These are phyloP conservation scores for Hymenopus coronatus DNA, from an alignment of 2,888 invertebrate species.

Conservation along the genomic window DNA sequence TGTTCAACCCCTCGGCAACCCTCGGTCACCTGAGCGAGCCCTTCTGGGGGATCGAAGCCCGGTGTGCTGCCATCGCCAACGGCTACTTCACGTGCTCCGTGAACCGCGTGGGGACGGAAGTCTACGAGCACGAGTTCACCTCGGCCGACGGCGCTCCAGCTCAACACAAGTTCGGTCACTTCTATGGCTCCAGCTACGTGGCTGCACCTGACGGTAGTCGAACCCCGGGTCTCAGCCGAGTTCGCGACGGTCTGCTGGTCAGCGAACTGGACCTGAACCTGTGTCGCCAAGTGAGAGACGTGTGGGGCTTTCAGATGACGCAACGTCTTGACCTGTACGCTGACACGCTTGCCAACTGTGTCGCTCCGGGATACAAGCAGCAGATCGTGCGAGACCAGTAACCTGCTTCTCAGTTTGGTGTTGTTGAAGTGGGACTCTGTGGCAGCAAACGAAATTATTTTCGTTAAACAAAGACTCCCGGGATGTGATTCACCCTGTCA, in stretches of 20 bases:
- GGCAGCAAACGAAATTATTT: too few species aligned
- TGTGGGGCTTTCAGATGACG: constrained; percentile 95
- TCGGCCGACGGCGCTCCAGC: constrained; percentile 76
- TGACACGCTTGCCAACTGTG: constrained; percentile 55
- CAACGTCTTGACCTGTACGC: constrained; percentile 88
- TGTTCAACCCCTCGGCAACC: constrained; percentile 98
- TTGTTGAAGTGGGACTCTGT: too few species aligned
- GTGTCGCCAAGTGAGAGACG: constrained; percentile 88
- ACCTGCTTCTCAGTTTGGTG: too few species aligned
- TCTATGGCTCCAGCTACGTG: constrained; percentile 94
- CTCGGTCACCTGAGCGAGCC: constrained; percentile 75
- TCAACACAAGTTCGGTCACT: constrained; percentile 80
- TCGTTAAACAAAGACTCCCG: too few species aligned
- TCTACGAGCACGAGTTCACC: constrained; percentile 76
- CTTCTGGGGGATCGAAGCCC: constrained; percentile 92
- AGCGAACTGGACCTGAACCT: constrained; percentile 90
- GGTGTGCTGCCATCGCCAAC: constrained; percentile 95
- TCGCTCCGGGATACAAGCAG: neutral
- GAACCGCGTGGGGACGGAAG: constrained; percentile 91
- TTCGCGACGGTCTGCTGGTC: constrained; percentile 80
- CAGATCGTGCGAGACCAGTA: neutral
- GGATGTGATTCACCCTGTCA: too few species aligned
- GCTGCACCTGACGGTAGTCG: constrained; percentile 90
- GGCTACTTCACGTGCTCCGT: constrained; percentile 89
- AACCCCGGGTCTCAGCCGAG: constrained; percentile 79